phyloP scores from a whole-genome alignment of 2,888 invertebrate species.

The Barypeithes pellucidus region DNA sequence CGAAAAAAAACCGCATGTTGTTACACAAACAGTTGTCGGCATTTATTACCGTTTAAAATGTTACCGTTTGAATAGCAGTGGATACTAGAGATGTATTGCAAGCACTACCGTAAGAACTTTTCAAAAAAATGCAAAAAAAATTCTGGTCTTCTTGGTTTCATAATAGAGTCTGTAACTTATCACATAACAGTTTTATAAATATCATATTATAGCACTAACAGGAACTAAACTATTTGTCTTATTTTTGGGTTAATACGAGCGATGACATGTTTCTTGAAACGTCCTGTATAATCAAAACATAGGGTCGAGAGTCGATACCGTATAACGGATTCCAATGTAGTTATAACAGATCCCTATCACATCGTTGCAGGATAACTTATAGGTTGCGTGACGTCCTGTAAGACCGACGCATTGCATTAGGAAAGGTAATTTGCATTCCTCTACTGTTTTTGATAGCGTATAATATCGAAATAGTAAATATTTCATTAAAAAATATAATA shows the following conservation, averaged over 20 bases:
- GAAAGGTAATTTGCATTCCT: slow-evolving; percentile 35
- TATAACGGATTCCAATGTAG: neutral
- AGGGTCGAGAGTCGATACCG: neutral
- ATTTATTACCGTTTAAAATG: slow-evolving; percentile 24
- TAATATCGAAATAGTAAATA: slow-evolving; percentile 17
- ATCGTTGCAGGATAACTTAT: slow-evolving; percentile 9
- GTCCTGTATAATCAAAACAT: too few species aligned
- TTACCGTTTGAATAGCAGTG: slow-evolving; percentile 7
- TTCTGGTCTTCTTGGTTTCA: too few species aligned
- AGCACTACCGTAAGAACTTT: neutral
- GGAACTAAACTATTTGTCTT: too few species aligned
- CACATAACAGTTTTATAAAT: too few species aligned
- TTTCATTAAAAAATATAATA: slow-evolving; percentile 19
- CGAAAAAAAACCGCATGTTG: neutral
- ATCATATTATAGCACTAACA: too few species aligned
- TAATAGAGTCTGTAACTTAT: too few species aligned
- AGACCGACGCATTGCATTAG: slow-evolving; percentile 33
- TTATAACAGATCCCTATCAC: neutral
- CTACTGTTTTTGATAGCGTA: slow-evolving; percentile 23
- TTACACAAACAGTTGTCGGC: slow-evolving; percentile 4
- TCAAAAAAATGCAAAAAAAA: too few species aligned
- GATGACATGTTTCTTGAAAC: too few species aligned
- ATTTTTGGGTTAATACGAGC: too few species aligned
- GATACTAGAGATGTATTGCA: slow-evolving; percentile 12
- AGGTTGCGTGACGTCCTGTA: slow-evolving; percentile 22